Evolutionary conservation across 2,797 vertebrate species (phyloP).

Genomic region (Girardinus metallicus): DNA sequence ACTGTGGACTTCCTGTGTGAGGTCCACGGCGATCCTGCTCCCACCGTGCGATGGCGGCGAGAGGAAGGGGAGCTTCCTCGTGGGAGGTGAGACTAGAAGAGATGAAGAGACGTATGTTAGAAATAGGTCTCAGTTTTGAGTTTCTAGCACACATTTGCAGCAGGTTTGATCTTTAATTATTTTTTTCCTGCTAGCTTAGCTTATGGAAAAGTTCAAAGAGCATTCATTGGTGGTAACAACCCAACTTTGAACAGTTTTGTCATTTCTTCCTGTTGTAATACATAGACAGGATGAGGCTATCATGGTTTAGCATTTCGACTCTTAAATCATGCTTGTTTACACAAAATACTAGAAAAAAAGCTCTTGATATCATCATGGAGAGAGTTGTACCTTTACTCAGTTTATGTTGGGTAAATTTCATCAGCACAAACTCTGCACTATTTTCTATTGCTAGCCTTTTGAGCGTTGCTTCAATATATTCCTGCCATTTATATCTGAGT

Average conservation of each 20-base stretch:
- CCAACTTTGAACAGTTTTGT: not conserved
- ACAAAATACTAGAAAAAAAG: not conserved
- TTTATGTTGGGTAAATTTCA: not conserved
- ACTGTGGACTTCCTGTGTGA: slow-evolving; percentile 90
- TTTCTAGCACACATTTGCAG: not conserved
- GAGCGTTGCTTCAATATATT: not conserved
- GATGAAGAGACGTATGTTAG: slow-evolving; percentile 1
- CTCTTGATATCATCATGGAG: not conserved
- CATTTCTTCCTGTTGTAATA: not conserved
- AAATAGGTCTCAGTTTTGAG: not conserved
- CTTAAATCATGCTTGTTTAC: not conserved
- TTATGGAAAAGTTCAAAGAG: not conserved
- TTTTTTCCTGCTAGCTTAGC: not conserved
- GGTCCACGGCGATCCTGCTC: slow-evolving; percentile 89
- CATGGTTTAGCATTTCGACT: not conserved
- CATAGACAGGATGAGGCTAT: not conserved
- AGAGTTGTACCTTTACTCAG: not conserved
- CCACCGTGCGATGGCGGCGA: slow-evolving; percentile 86
- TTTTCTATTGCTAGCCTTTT: not conserved
- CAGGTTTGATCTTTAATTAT: not conserved
- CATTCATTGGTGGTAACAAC: not conserved
- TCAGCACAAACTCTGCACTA: not conserved
- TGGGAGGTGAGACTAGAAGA: slow-evolving; percentile 83
- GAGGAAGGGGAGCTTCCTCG: slow-evolving; percentile 92
- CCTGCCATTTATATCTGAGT: not conserved